Percentiles rank a stretch among this genome's conserved stretches.
Evolutionary conservation across 2,113 vertebrate genomes (phyloP).

Genomic region (Morone saxatilis): DNA sequence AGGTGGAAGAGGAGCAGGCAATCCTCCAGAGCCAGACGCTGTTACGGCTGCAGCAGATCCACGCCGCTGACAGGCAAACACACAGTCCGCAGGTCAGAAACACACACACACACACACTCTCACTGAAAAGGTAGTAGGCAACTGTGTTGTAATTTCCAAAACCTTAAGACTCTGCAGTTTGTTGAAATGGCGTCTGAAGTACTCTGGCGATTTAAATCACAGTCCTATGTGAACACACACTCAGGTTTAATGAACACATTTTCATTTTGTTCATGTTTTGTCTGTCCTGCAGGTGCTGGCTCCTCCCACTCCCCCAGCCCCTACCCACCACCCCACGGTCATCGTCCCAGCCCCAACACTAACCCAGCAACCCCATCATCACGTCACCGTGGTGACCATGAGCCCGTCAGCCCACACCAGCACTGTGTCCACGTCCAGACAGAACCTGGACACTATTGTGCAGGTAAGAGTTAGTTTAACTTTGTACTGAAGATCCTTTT

Average conservation of each 20-base stretch:
- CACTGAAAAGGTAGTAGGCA: background rate
- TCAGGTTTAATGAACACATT: background rate
- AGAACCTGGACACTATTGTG: constrained; percentile 99
- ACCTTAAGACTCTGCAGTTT: too few species aligned
- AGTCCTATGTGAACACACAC: background rate
- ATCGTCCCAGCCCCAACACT: constrained; percentile 93
- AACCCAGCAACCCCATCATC: constrained; percentile 91
- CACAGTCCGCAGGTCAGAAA: constrained; percentile 89
- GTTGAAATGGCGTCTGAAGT: background rate
- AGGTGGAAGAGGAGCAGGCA: constrained; percentile 96
- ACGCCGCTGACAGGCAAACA: constrained; percentile 85
- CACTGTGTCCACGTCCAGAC: constrained; percentile 96
- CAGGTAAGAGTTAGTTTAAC: constrained; percentile 85
- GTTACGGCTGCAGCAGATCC: constrained; percentile 88
- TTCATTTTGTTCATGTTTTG: background rate
- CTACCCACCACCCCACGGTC: constrained; percentile 96
- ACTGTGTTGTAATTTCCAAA: background rate
- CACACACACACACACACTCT: background rate
- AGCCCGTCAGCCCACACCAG: constrained; percentile 93
- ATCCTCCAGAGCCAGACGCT: constrained; percentile 88
- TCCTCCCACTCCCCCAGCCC: constrained; percentile 87
- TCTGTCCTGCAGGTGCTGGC: constrained; percentile 86
- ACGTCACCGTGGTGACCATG: constrained; percentile 97
- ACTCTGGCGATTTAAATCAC: background rate
- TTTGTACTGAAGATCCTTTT: background rate